Conservation (phyloP, 2,113 vertebrate species). For the Sebastes fasciatus region DNA sequence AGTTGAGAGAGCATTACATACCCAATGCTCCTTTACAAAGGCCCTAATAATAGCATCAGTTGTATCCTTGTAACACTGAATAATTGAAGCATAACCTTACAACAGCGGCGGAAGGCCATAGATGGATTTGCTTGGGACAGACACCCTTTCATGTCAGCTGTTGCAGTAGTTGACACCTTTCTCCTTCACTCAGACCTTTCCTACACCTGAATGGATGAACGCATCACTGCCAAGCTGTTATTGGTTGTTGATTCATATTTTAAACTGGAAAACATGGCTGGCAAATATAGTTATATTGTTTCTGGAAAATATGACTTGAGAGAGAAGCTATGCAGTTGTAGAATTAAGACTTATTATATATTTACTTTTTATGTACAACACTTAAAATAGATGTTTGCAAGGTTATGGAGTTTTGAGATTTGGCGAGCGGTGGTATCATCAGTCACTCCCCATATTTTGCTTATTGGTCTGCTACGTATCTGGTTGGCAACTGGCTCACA, state of each 20-base stretch:
- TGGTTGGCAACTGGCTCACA: constrained; percentile 21
- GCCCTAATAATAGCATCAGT: neutral
- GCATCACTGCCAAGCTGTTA: constrained; percentile 1
- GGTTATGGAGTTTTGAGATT: neutral
- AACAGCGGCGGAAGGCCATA: neutral
- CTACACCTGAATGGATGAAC: constrained; percentile 2
- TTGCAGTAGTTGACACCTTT: constrained; percentile 4
- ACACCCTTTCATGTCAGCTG: neutral
- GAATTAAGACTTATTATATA: neutral
- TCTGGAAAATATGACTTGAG: neutral
- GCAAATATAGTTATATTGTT: neutral
- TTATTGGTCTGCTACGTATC: neutral
- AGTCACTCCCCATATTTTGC: neutral
- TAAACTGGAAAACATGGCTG: neutral
- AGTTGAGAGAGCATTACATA: neutral
- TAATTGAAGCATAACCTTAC: constrained; percentile 1
- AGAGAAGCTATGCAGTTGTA: neutral
- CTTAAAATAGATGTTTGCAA: neutral
- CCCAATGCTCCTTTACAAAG: neutral
- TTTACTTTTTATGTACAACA: neutral
- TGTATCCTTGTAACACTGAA: constrained; percentile 2
- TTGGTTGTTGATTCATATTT: neutral
- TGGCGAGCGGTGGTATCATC: neutral
- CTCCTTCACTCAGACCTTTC: constrained; percentile 19
- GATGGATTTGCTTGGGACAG: neutral